Percentiles rank a stretch among this genome's conserved stretches.
Evolutionary conservation across 2,113 vertebrate species (phyloP).

Genomic region (Naja naja): DNA sequence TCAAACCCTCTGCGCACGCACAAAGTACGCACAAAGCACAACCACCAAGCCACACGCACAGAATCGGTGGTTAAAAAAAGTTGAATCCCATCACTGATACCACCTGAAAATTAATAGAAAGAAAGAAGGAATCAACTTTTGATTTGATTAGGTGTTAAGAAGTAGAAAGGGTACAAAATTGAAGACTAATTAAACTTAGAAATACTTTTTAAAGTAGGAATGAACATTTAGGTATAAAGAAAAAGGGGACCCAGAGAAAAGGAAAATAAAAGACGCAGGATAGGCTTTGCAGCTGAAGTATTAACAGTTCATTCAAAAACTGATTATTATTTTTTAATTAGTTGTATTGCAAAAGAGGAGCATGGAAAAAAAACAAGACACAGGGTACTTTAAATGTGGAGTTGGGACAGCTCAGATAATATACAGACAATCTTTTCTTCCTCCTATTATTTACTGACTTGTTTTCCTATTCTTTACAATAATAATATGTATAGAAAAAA

Average conservation of each 20-base stretch:
- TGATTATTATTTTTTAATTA: not conserved
- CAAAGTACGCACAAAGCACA: no score
- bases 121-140: not conserved
- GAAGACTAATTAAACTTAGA: not conserved
- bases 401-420: conserved; percentile 12
- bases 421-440: not conserved
- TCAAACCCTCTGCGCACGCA: no score
- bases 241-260: not conserved
- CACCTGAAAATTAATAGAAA: not conserved
- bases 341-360: conserved; percentile 9
- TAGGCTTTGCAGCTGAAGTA: not conserved
- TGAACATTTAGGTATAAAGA: not conserved
- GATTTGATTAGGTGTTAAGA: not conserved
- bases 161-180: rapidly evolving
- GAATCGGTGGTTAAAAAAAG: no score
- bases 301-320: conserved; percentile 5
- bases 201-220: not conserved
- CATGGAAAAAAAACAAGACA: not conserved
- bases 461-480: not conserved
- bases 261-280: not conserved
- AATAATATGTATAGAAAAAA: not conserved
- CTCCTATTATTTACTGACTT: not conserved
- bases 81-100: not conserved
- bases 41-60: no score
- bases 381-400: not conserved